Percentiles rank a stretch among this genome's conserved stretches.
Evolutionary conservation across 2,888 invertebrate genomes (phyloP).

Genomic region (Leucozona laternaria): DNA sequence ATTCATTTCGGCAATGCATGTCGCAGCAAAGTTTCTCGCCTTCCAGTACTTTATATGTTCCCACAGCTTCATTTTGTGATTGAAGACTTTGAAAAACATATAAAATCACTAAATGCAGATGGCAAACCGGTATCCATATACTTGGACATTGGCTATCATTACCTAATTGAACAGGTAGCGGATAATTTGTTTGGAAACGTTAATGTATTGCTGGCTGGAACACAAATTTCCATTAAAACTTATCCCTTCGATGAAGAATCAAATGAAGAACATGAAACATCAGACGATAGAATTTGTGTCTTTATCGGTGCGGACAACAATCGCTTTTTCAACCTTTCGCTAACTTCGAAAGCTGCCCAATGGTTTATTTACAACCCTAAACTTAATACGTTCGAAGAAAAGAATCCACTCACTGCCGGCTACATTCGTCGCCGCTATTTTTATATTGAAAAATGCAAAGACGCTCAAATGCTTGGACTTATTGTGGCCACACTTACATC

Average conservation of each 20-base stretch:
- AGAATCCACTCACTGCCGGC: conserved; percentile 84
- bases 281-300: conserved; percentile 86
- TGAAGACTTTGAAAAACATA: conserved; percentile 81
- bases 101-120: conserved; percentile 79
- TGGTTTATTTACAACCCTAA: conserved; percentile 86
- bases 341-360: conserved; percentile 85
- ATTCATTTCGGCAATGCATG: conserved; percentile 97
- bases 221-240: conserved; percentile 77
- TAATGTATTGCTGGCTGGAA: conserved; percentile 74
- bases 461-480: conserved; percentile 93
- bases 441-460: conserved; percentile 95
- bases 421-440: conserved; percentile 92
- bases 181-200: conserved; percentile 74
- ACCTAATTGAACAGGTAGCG: conserved; percentile 85
- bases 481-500: conserved; percentile 96
- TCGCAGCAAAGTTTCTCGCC: conserved; percentile 88
- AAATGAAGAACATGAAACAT: conserved; percentile 65
- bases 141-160: conserved; percentile 88
- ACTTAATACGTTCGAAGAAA: conserved; percentile 81
- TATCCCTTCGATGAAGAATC: conserved; percentile 79
- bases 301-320: conserved; percentile 88
- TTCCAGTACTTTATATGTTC: conserved; percentile 91
- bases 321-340: conserved; percentile 87
- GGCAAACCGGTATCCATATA: conserved; percentile 85
- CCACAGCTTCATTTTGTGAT: conserved; percentile 87